Evolutionary conservation across 2,113 vertebrate species (phyloP), one percentile per base, ranked within the genome.

Genomic region (Pomatostomus ruficeps): DNA sequence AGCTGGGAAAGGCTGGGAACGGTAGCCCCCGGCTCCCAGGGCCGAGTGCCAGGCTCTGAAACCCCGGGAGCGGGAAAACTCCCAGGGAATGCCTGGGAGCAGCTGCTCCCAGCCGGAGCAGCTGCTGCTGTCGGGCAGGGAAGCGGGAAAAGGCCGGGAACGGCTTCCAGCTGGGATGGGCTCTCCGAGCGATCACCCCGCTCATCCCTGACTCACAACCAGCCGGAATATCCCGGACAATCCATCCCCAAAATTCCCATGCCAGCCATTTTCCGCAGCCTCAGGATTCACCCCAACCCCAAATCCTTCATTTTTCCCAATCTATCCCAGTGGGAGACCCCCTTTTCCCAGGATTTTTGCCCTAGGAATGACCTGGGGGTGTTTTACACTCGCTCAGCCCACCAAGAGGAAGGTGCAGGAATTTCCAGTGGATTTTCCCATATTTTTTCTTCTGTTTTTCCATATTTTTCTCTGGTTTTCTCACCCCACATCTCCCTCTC

Each of bases 111-210:
- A 42, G 4, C 21, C 4, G 1, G 9, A 62, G 67, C 96, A 97
- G 96, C 96, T 97, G 96, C 96, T 80, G 92, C 96, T 95, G 95
- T 96, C 95, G 93, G 75, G 6, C 95, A 95, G 59, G 63, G 85
- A 36, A 8, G 46, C 12, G 40, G 93, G 88, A 35, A 83, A 71
- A 48, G 70, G 45, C 38, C 28, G 15, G 65, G 89, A 72, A 91
- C 76, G 85, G 14, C 68, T 80, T 88, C 85, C 83, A 87, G 93
- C 95, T 93, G 91, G 85, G 81, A 76, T 16, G 65, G 68, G 9
- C 55, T 67, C 67, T 7, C 45, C 0, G 1, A 91, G 66, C n/a
- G n/a, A n/a, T n/a, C n/a, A n/a, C n/a, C n/a, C n/a, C n/a, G n/a
- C n/a, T n/a, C n/a, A n/a, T n/a, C n/a, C n/a, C n/a, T n/a, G n/a